A percentile compares a stretch with the other conserved stretches of the same genome.
Evolutionary conservation across 1,140 invertebrate genomes (phyloP).

Genomic region (Brachionus paranguensis): DNA sequence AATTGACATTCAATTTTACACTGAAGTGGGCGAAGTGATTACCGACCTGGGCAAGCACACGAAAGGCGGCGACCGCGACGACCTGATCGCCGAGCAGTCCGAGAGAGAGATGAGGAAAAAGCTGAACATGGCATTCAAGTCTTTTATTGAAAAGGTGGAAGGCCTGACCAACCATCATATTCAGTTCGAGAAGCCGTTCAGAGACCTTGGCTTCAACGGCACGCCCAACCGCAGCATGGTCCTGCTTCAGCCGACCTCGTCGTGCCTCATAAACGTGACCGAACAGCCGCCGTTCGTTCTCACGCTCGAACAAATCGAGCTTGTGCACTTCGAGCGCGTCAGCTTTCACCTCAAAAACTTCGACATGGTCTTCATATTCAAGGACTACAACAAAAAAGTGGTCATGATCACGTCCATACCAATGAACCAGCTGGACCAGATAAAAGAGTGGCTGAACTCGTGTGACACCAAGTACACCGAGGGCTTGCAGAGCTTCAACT

Average conservation of each 20-base stretch:
- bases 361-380: conserved; percentile 99
- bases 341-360: conserved; percentile 98
- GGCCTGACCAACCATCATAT: conserved; percentile 80
- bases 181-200: conserved; percentile 96
- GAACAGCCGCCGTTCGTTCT: conserved; percentile 98
- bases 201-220: conserved; percentile 92
- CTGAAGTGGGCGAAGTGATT: conserved; percentile 98
- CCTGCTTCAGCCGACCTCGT: conserved; percentile 88
- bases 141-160: conserved; percentile 96
- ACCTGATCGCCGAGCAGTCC: conserved; percentile 94
- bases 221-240: conserved; percentile 95
- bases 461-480: conserved; percentile 96
- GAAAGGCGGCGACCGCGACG: conserved; percentile 98
- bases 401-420: conserved; percentile 95
- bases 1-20: conserved; percentile 97
- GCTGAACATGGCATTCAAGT: conserved; percentile 92
- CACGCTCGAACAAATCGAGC: conserved; percentile 89
- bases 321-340: conserved; percentile 97
- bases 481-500: conserved; percentile 95
- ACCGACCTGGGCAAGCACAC: conserved; percentile 98
- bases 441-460: conserved; percentile 97
- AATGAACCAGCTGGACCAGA: conserved; percentile 95
- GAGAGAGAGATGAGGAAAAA: conserved; percentile 92
- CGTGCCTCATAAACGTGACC: conserved; percentile 89
- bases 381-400: conserved; percentile 88